Conservation (phyloP, 2,797 vertebrate genomes). For the Leptoclinus maculatus region DNA sequence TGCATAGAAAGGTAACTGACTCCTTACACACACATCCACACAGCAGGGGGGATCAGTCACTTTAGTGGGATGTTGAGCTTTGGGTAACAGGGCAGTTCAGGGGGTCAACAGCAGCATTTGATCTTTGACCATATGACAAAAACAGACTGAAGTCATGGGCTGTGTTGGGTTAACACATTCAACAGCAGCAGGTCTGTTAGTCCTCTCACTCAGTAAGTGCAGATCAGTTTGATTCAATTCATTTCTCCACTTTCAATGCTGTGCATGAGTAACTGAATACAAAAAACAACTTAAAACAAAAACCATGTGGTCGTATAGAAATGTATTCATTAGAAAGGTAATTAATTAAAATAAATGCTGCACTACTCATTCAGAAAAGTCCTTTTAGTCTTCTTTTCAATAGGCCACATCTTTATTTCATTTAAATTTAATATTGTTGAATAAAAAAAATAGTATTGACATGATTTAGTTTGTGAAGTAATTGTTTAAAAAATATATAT, state of each 20-base stretch:
- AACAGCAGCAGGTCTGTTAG: slow-evolving; percentile 18
- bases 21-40: slow-evolving; percentile 20
- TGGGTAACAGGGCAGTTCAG: slow-evolving; percentile 49
- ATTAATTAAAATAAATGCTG: not conserved
- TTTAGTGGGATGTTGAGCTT: slow-evolving; percentile 34
- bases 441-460: not conserved
- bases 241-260: not conserved
- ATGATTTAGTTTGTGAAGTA: not conserved
- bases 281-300: not conserved
- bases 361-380: not conserved
- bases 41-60: slow-evolving; percentile 26
- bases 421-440: not conserved
- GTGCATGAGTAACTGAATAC: not conserved
- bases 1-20: slow-evolving; percentile 76
- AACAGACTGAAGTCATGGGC: slow-evolving; percentile 47
- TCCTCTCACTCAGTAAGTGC: not conserved
- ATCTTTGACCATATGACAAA: slow-evolving; percentile 66
- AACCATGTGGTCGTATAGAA: not conserved
- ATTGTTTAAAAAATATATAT: not conserved
- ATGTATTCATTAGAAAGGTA: not conserved
- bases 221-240: not conserved
- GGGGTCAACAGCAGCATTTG: slow-evolving; percentile 59
- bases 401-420: not conserved
- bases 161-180: slow-evolving; percentile 43
- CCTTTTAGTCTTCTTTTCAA: not conserved